Conservation (phyloP, 2,888 invertebrate genomes). For the Cephus pulcher region DNA sequence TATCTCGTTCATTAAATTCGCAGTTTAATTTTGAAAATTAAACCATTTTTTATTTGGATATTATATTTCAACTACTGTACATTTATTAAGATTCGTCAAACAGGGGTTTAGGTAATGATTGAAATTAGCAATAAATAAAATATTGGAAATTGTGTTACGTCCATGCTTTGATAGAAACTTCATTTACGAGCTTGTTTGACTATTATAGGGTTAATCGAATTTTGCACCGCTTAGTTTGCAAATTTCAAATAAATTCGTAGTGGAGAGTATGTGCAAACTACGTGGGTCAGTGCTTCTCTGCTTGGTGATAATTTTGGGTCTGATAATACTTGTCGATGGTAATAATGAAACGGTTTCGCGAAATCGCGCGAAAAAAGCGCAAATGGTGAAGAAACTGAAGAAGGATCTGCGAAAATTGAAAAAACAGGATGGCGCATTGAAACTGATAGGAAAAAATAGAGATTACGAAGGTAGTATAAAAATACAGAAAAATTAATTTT, state of each 20-base stretch:
- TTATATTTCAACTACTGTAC: not conserved
- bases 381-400: constrained; percentile 76
- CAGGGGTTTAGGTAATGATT: not conserved
- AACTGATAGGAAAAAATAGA: constrained; percentile 75
- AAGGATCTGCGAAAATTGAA: constrained; percentile 78
- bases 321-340: not conserved
- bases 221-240: not conserved
- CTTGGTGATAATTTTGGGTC: constrained; percentile 13
- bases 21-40: not conserved
- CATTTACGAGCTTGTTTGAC: not conserved
- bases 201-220: not conserved
- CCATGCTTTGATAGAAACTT: not conserved
- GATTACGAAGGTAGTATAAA: constrained; percentile 77
- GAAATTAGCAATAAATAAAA: not conserved
- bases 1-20: too few relatives aligned
- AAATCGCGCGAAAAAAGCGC: constrained; percentile 66
- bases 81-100: not conserved
- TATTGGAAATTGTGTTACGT: not conserved
- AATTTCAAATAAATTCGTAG: not conserved
- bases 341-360: constrained; percentile 10
- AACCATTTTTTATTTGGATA: not conserved
- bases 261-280: constrained; percentile 12
- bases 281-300: not conserved
- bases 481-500: not conserved
- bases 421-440: constrained; percentile 79